phyloP scores from a whole-genome alignment of 53 echinoderm and acorn worm species.

The Apostichopus leukothele region DNA sequence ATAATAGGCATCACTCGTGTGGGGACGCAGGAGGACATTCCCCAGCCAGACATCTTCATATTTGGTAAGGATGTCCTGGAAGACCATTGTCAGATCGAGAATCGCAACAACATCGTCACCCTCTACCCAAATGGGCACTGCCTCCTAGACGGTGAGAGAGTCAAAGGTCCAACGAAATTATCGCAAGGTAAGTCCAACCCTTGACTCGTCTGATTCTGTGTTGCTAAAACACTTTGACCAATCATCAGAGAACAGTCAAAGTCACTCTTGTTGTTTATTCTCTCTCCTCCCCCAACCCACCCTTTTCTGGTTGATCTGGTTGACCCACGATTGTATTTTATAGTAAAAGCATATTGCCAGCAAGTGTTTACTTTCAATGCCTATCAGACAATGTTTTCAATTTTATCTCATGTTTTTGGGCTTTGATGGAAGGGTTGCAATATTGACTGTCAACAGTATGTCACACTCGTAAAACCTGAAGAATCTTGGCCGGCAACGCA shows the following conservation, averaged over 20 bases:
- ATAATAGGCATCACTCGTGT: slow-evolving; percentile 77
- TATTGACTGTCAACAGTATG: no score
- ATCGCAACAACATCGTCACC: slow-evolving; percentile 80
- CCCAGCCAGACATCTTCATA: slow-evolving; percentile 82
- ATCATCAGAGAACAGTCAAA: background rate
- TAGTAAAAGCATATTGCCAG: no score
- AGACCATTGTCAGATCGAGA: slow-evolving; percentile 90
- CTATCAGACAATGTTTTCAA: no score
- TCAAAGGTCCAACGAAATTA: slow-evolving; percentile 66
- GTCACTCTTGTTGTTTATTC: background rate
- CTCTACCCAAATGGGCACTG: slow-evolving; percentile 83
- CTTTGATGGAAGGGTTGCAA: no score
- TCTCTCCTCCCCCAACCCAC: background rate
- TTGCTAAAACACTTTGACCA: background rate
- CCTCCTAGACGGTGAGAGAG: slow-evolving; percentile 74
- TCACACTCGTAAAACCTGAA: no score
- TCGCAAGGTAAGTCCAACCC: slow-evolving; percentile 69
- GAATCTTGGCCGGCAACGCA: no score
- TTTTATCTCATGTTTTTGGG: no score
- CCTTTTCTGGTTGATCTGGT: background rate
- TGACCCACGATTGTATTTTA: background rate
- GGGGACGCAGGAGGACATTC: slow-evolving; percentile 65
- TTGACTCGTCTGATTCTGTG: background rate
- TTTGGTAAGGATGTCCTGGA: slow-evolving; percentile 69
- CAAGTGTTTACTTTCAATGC: no score